phyloP scores from a whole-genome alignment of 2,888 invertebrate species.

The Candidula unifasciata region DNA sequence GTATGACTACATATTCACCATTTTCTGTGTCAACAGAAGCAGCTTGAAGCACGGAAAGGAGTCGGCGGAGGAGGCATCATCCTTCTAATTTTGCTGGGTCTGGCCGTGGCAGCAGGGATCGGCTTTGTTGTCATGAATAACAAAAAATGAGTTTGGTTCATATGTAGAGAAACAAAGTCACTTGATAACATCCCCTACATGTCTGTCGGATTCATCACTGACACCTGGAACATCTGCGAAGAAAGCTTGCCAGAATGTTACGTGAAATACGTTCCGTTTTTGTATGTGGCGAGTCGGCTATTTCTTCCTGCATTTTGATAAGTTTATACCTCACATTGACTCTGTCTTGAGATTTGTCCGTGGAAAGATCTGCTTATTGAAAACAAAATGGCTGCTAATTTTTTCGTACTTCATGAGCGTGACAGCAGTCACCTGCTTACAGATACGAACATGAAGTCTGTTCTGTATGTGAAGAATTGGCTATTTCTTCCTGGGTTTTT shows the following conservation, averaged over 20 bases:
- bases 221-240: not conserved
- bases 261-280: not conserved
- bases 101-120: slow-evolving; percentile 44
- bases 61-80: slow-evolving; percentile 29
- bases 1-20: too few relatives aligned
- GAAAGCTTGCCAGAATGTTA: not conserved
- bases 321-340: too few relatives aligned
- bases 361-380: too few relatives aligned
- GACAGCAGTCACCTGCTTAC: too few relatives aligned
- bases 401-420: too few relatives aligned
- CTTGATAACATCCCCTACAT: not conserved
- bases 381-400: too few relatives aligned
- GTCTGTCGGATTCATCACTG: not conserved
- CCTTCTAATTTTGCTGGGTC: slow-evolving; percentile 28
- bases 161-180: not conserved
- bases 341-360: too few relatives aligned
- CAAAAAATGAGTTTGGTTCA: slow-evolving; percentile 50
- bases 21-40: slow-evolving; percentile 17
- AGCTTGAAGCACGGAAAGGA: slow-evolving; percentile 46
- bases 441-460: too few relatives aligned
- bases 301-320: too few relatives aligned
- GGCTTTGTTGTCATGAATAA: slow-evolving; percentile 38
- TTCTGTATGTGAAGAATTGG: too few relatives aligned
- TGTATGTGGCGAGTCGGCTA: not conserved
- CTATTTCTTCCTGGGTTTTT: too few relatives aligned